Base-by-base conservation (phyloP, 2,888 invertebrate genomes). In the Rotaria magnacalcarata region DNA sequence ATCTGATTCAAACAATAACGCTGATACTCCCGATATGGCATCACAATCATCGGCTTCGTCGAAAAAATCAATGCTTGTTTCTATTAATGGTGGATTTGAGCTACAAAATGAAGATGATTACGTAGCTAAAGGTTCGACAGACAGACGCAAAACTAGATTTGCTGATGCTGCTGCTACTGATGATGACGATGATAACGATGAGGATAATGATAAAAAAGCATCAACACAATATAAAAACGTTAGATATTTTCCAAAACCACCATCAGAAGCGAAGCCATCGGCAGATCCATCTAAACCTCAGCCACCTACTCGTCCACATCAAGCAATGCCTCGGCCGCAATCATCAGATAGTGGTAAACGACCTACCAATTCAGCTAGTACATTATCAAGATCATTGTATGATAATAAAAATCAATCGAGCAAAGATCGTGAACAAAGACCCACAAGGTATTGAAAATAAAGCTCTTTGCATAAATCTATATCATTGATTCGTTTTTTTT, bases 71-170 rank as follows among this genome's bases (percentile, higher is more conserved):
- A 47, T 80, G 47, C 0, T 80, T n/a, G 80, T 80, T 4, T 4
- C 80, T 24, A 80, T n/a, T n/a, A 80, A 80, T 47, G 80, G 80
- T 24, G 47, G 24, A 47, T 80, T 80, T 47, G 80, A 80, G 24
- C 7, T 80, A 7, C 43, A 80, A 80, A 80, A 43, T 80, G 80
- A 80, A 80, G 80, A 80, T 47, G 80, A 80, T 80, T 80, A 80
- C n/a, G 24, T 14, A 11, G 80, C 47, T 11, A 80, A 80, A 47
- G 21, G 24, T 80, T 6, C 7, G 10, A 80, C 24, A 14, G 11
- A 21, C 21, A 4, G 47, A 43, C 24, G 14, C 6, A 24, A 21
- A 43, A 5, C 1, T 21, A 7, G 21, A 54, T 54, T 21, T 54
- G 21, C 6, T 54, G 54, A 21, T 54, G 21, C 19, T 52, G 2